Conservation (phyloP, 1,140 invertebrate genomes). For the Temnothorax curvispinosus region DNA sequence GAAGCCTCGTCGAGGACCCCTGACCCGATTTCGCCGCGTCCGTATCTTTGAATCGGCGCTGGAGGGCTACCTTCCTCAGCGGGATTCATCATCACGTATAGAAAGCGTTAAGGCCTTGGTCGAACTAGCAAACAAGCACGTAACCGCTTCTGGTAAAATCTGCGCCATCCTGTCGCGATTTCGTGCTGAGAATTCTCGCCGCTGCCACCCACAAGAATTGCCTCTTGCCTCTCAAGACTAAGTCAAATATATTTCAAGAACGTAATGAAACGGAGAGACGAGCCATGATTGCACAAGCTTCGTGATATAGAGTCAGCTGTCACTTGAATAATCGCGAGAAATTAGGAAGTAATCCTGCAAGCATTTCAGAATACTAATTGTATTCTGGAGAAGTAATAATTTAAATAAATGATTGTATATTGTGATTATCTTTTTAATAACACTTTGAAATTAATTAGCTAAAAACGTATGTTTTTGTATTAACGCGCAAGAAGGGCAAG, state of each 20-base stretch:
- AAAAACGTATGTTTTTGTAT: too few species aligned
- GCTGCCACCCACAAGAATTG: neutral
- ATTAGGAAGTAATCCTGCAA: neutral
- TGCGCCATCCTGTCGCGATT: neutral
- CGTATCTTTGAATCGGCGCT: slow-evolving; percentile 50
- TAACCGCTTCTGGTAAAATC: slow-evolving; percentile 11
- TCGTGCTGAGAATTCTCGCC: slow-evolving; percentile 16
- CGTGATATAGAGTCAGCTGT: neutral
- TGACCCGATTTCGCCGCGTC: slow-evolving; percentile 42
- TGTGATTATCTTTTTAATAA: neutral
- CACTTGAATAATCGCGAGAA: neutral
- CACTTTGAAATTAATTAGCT: neutral
- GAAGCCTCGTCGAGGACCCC: slow-evolving; percentile 36
- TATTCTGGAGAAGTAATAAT: neutral
- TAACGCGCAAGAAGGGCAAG: too few species aligned
- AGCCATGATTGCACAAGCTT: neutral
- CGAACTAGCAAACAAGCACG: slow-evolving; percentile 22
- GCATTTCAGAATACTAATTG: neutral
- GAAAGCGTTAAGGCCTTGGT: slow-evolving; percentile 8
- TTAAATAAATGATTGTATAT: neutral
- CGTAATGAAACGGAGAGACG: slow-evolving; percentile 13
- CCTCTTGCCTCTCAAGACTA: neutral
- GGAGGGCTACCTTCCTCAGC: neutral
- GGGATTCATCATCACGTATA: neutral
- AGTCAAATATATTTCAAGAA: slow-evolving; percentile 36